phyloP scores from a whole-genome alignment of 2,888 invertebrate species.

The Leucania comma region DNA sequence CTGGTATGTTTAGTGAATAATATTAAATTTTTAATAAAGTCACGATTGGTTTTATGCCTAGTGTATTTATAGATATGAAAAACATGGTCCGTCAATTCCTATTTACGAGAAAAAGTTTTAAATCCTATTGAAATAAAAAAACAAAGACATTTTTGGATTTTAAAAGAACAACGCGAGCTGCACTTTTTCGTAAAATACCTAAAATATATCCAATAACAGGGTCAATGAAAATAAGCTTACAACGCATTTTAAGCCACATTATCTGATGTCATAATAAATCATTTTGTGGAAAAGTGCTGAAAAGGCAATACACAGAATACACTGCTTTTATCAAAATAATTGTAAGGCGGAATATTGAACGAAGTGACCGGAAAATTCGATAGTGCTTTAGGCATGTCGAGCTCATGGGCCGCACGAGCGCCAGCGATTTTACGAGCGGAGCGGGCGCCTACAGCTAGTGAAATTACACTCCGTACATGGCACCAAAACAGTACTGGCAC shows the following conservation, averaged over 20 bases:
- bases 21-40: too few relatives aligned
- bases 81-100: background rate
- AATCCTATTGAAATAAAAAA: background rate
- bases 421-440: constrained; percentile 48
- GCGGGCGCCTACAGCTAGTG: constrained; percentile 28
- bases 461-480: constrained; percentile 59
- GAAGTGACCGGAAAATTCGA: constrained; percentile 81
- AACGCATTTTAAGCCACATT: constrained; percentile 11
- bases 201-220: background rate
- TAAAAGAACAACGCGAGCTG: background rate
- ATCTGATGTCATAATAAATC: constrained; percentile 30
- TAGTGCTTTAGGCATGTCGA: constrained; percentile 68
- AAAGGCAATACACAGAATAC: constrained; percentile 60
- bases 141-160: background rate
- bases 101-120: background rate
- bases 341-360: constrained; percentile 69
- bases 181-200: background rate
- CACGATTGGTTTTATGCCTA: too few relatives aligned
- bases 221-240: constrained; percentile 1
- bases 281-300: constrained; percentile 52
- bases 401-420: constrained; percentile 56
- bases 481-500: constrained; percentile 70
- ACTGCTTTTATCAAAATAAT: constrained; percentile 70
- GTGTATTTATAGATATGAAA: background rate
- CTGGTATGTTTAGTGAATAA: too few relatives aligned